Evolutionary conservation across 2,113 vertebrate species (phyloP), one percentile per base, ranked within the genome.

Genomic region (Dermatemys mawii): DNA sequence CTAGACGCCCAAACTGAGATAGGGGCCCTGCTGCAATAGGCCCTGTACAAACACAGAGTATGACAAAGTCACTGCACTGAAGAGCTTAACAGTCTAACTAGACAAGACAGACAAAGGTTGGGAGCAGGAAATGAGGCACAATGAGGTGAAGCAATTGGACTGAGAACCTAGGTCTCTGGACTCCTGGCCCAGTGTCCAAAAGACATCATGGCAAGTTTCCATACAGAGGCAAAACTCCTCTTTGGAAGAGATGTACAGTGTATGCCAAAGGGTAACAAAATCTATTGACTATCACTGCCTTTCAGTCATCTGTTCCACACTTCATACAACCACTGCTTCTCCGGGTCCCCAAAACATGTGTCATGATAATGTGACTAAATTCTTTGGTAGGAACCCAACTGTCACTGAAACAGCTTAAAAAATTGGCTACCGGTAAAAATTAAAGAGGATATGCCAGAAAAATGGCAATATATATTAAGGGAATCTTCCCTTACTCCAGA

Each of bases 151-250:
- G 60, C 17, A 32, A 63, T 63, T 63, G 32, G 54, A 55, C 24
- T 55, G 54, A 55, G 10, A 55, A 55, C 54, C 54, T 26, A 55
- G 54, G 32, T 63, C 13, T 35, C 32, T 63, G 32, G 60, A 63
- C 14, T 63, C 32, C 60, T 63, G 32, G 32, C 32, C 16, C 60
- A 35, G 60, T 35, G 12, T 35, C 32, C 32, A 51, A 32, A 44
- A 94, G 50, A 48, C 49, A 46, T 35, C 5, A 10, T 95, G 90
- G 86, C 79, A 91, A 85, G 48, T 11, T 88, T 93, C 76, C n/a
- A 26, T 2, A 4, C 29, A 46, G 44, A 84, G 81, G 50, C 11
- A 88, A 94, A 88, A 26, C 32, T 80, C 32, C 54, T 57, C 53
- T 78, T 60, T 70, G 86, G 26, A 55, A 90, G 91, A 78, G 13